These are phyloP conservation scores for Merodon equestris DNA, from an alignment of 2,888 invertebrate species.

Conservation along the genomic window DNA sequence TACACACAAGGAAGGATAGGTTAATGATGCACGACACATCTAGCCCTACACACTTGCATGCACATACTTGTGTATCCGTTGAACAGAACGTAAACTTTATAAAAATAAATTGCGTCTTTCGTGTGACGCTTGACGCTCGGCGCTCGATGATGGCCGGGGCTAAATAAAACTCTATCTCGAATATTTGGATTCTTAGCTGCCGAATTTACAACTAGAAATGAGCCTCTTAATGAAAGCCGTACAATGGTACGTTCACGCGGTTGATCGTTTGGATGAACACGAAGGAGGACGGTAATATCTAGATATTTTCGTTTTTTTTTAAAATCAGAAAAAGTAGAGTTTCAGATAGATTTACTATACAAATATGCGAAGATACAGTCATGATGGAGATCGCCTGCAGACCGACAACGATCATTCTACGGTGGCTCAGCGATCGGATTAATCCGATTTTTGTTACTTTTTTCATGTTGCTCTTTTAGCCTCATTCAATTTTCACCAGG, in stretches of 20 bases:
- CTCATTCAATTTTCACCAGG: too few species aligned
- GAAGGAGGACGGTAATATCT: constrained; percentile 2
- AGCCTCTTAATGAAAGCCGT: constrained; percentile 1
- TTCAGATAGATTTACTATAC: constrained; percentile 15
- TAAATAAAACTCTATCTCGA: constrained; percentile 66
- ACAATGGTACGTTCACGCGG: not conserved
- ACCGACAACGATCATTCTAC: too few species aligned
- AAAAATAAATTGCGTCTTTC: constrained; percentile 61
- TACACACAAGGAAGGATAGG: constrained; percentile 40
- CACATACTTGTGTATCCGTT: not conserved
- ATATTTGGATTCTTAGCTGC: constrained; percentile 47
- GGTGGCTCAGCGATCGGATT: constrained; percentile 2
- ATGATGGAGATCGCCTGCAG: too few species aligned
- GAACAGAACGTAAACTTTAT: constrained; percentile 62
- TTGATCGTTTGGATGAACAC: constrained; percentile 2
- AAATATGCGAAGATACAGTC: not conserved
- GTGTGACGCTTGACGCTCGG: constrained; percentile 20
- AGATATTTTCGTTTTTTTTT: constrained; percentile 46
- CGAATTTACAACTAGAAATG: constrained; percentile 60
- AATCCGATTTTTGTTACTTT: not conserved
- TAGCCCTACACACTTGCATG: constrained; percentile 4
- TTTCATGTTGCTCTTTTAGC: too few species aligned
- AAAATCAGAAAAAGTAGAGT: constrained; percentile 6
- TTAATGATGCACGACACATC: constrained; percentile 65
- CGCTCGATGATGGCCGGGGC: constrained; percentile 44